A percentile compares a stretch with the other conserved stretches of the same genome.
These are phyloP conservation scores for Hoplodrina ambigua DNA, from an alignment of 2,888 invertebrate genomes.

Conservation along the genomic window DNA sequence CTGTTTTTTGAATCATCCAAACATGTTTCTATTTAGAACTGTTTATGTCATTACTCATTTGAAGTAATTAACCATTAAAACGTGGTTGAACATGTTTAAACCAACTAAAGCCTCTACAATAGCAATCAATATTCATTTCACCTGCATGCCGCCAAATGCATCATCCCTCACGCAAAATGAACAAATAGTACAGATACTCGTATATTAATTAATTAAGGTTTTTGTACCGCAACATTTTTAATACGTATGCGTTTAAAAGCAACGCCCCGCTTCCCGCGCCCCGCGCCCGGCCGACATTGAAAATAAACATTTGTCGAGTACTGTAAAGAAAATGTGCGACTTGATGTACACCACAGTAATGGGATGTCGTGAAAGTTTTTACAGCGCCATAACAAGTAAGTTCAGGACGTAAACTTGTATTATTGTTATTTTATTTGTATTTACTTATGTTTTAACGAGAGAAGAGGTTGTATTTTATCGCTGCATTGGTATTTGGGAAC, in stretches of 20 bases:
- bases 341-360: conserved; percentile 29
- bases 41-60: too few relatives aligned
- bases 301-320: conserved; percentile 32
- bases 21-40: too few relatives aligned
- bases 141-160: neutral
- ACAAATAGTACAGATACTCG: neutral
- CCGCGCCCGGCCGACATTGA: neutral
- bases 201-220: conserved; percentile 10
- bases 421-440: conserved; percentile 59
- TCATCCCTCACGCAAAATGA: neutral
- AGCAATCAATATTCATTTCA: neutral
- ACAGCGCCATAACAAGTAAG: conserved; percentile 45
- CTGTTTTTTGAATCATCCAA: too few relatives aligned
- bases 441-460: conserved; percentile 48
- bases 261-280: too few relatives aligned
- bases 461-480: conserved; percentile 35
- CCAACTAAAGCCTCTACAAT: too few relatives aligned
- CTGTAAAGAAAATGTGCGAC: conserved; percentile 12
- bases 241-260: conserved; percentile 13
- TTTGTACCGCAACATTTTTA: neutral
- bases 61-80: too few relatives aligned
- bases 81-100: too few relatives aligned
- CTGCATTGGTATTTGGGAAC: conserved; percentile 11
- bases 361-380: conserved; percentile 50
- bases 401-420: conserved; percentile 50